phyloP scores from a whole-genome alignment of 2,888 invertebrate species.

The Drosophila neotestacea region DNA sequence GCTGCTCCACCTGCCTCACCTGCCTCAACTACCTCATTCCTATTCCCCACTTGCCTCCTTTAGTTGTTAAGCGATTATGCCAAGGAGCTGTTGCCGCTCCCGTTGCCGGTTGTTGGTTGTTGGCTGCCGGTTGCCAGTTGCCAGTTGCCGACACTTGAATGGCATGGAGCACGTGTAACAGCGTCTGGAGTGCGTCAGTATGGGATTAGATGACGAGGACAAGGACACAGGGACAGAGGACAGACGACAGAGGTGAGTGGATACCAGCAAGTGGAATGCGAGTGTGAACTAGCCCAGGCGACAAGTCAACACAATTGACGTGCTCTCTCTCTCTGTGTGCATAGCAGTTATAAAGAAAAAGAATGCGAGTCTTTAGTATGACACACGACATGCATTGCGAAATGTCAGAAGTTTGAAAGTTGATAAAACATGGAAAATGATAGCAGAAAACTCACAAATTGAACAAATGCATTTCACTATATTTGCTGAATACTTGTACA shows the following conservation, averaged over 20 bases:
- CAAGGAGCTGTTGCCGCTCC: constrained; percentile 68
- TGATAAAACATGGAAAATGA: constrained; percentile 24
- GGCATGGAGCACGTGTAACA: constrained; percentile 75
- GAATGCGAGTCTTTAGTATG: constrained; percentile 25
- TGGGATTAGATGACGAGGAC: constrained; percentile 65
- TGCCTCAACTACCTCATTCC: constrained; percentile 16
- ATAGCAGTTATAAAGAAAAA: neutral
- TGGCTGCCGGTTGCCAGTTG: constrained; percentile 54
- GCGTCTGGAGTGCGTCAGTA: constrained; percentile 77
- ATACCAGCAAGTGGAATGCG: constrained; percentile 49
- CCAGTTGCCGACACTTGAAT: constrained; percentile 71
- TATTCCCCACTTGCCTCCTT: constrained; percentile 16
- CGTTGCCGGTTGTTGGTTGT: constrained; percentile 47
- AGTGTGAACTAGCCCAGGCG: constrained; percentile 65
- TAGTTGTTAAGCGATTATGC: constrained; percentile 74
- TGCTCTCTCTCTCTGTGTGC: constrained; percentile 27
- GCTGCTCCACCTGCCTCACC: constrained; percentile 38
- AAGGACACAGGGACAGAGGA: constrained; percentile 4
- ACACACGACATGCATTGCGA: constrained; percentile 40
- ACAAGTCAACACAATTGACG: constrained; percentile 49
- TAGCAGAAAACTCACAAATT: constrained; percentile 16
- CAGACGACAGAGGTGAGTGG: constrained; percentile 19
- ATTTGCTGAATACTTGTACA: neutral
- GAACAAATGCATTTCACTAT: constrained; percentile 2
- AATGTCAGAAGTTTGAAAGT: constrained; percentile 31